Conservation (phyloP, 2,113 vertebrate genomes). For the Columba livia region DNA sequence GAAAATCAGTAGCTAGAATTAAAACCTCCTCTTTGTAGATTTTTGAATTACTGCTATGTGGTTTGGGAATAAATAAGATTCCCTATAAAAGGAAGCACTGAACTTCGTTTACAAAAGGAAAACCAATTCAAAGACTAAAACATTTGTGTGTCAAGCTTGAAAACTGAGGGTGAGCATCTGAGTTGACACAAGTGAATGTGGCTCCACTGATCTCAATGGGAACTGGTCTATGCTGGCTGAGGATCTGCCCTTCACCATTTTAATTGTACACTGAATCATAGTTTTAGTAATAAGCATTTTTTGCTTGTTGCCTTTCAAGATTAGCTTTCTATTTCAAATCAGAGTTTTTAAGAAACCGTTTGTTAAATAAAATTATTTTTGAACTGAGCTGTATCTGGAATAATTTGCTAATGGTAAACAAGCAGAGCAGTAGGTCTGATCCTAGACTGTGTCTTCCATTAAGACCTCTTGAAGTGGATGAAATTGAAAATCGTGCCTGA, state of each 20-base stretch:
- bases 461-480: not conserved
- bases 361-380: not conserved
- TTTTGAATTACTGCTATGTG: not conserved
- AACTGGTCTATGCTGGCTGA: not conserved
- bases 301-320: not conserved
- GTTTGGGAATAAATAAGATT: not conserved
- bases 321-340: not conserved
- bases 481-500: not conserved
- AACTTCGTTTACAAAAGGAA: not conserved
- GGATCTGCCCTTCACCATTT: not conserved
- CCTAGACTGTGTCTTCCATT: not conserved
- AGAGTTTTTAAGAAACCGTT: not conserved
- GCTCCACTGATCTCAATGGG: not conserved
- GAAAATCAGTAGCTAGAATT: not conserved
- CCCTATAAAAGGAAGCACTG: not conserved
- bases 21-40: not conserved
- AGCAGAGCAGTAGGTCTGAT: not conserved
- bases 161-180: not conserved
- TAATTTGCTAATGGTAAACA: not conserved
- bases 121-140: not conserved
- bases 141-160: not conserved
- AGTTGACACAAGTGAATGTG: not conserved
- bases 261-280: not conserved
- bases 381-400: not conserved
- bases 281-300: not conserved